Conservation (phyloP, 1,140 invertebrate genomes). For the Lanistes nyassanus region DNA sequence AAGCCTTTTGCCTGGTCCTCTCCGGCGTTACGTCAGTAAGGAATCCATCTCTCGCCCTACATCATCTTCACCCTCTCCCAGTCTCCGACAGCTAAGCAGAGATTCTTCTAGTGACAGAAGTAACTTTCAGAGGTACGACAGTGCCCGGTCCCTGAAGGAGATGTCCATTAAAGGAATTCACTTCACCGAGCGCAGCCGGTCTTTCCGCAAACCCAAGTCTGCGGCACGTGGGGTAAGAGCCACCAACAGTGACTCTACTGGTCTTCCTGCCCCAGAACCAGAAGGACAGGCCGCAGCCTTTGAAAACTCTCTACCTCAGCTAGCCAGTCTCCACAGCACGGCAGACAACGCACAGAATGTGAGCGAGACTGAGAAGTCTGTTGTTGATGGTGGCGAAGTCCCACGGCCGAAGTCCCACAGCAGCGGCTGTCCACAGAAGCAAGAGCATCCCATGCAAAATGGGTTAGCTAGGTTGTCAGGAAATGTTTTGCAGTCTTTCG, state of each 20-base stretch:
- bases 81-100: conserved; percentile 15
- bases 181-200: conserved; percentile 49
- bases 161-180: conserved; percentile 49
- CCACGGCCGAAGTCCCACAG: background rate
- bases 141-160: conserved; percentile 33
- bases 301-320: background rate
- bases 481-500: too few species aligned
- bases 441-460: too few species aligned
- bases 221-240: conserved; percentile 4
- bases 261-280: too few species aligned
- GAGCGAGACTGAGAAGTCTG: too few species aligned
- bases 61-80: conserved; percentile 6
- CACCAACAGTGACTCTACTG: background rate
- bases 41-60: conserved; percentile 25
- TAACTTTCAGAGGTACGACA: conserved; percentile 34
- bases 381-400: background rate
- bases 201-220: conserved; percentile 39
- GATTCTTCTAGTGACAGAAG: conserved; percentile 10
- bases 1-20: conserved; percentile 45
- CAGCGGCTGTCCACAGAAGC: background rate
- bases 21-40: conserved; percentile 30
- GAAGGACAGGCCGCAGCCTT: background rate
- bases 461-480: too few species aligned
- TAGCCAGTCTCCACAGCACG: background rate
- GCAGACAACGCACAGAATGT: too few species aligned